Percentiles rank a stretch among this genome's conserved stretches.
These are phyloP conservation scores for Amphipyra tragopoginis DNA, from an alignment of 2,888 invertebrate species.

Conservation along the genomic window DNA sequence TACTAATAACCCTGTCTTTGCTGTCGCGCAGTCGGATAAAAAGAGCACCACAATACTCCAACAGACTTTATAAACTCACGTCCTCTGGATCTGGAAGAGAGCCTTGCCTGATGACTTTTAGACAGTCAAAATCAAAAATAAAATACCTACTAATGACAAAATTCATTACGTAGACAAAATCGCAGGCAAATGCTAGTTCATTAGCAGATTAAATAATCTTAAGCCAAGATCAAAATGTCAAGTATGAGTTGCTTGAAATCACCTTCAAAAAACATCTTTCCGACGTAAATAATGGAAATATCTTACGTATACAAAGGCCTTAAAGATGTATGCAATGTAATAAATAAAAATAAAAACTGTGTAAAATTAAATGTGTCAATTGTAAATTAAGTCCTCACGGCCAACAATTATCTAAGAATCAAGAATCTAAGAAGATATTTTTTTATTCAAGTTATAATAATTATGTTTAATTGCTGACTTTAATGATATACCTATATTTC, in stretches of 20 bases:
- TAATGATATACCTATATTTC: background rate
- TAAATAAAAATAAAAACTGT: no score
- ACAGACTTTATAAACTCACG: no score
- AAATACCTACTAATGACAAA: no score
- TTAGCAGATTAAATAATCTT: background rate
- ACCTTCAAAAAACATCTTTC: slow-evolving; percentile 4
- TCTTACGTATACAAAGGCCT: slow-evolving; percentile 1
- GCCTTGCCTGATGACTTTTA: no score
- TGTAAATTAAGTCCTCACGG: slow-evolving; percentile 4
- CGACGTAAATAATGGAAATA: background rate
- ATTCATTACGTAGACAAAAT: background rate
- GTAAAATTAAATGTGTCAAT: slow-evolving; percentile 1
- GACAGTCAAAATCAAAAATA: no score
- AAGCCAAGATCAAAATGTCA: slow-evolving; percentile 1
- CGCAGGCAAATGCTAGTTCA: background rate
- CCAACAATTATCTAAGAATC: background rate
- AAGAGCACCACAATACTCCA: no score
- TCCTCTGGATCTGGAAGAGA: no score
- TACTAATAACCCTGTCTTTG: no score
- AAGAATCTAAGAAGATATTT: background rate
- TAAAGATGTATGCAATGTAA: background rate
- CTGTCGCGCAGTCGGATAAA: no score
- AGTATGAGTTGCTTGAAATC: background rate
- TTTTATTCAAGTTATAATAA: background rate
- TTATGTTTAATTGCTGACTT: background rate